Conservation (phyloP, 2,888 invertebrate species). For the Himalopsyche anomala region DNA sequence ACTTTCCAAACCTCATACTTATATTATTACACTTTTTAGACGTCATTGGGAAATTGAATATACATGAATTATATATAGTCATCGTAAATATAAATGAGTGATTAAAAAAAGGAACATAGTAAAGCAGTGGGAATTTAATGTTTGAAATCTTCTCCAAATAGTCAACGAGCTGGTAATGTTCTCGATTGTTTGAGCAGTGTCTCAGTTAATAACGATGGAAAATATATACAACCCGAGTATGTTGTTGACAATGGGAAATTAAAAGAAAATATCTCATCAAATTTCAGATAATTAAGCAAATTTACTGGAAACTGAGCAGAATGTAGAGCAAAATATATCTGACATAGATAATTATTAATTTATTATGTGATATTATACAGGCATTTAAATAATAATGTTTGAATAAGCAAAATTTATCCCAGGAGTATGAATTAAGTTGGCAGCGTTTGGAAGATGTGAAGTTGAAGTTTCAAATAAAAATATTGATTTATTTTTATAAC, state of each 20-base stretch:
- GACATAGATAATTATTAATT: no score
- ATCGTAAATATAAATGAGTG: background rate
- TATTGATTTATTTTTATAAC: no score
- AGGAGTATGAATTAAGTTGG: no score
- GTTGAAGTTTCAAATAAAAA: no score
- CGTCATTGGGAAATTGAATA: no score
- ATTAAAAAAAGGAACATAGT: background rate
- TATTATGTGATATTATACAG: no score
- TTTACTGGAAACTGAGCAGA: background rate
- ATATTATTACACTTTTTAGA: no score
- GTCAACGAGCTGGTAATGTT: slow-evolving; percentile 25
- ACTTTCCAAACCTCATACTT: no score
- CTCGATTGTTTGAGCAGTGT: slow-evolving; percentile 4
- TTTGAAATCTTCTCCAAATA: background rate
- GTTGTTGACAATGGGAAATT: slow-evolving; percentile 21
- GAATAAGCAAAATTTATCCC: no score
- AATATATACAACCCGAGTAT: background rate
- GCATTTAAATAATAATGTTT: no score
- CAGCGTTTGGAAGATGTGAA: no score
- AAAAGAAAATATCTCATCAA: slow-evolving; percentile 35
- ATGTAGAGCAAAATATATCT: background rate
- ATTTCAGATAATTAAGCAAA: slow-evolving; percentile 7
- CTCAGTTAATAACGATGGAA: slow-evolving; percentile 32
- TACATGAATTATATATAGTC: no score
- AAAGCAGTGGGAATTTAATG: background rate